A percentile compares a stretch with the other conserved stretches of the same genome.
Conservation (phyloP, 2,113 vertebrate species). For the Ammodytes dubius region DNA sequence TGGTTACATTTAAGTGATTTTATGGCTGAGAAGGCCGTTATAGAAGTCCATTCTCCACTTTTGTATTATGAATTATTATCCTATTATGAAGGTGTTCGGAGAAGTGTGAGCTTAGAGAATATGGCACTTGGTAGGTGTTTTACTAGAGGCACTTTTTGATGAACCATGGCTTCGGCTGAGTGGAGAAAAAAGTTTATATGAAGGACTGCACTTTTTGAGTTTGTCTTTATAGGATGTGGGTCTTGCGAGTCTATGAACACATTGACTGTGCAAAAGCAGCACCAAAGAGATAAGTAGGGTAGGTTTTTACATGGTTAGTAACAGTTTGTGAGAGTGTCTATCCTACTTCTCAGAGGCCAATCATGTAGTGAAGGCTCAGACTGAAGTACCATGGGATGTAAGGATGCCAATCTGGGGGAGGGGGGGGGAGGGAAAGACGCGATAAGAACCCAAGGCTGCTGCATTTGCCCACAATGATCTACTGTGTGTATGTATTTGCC, state of each 20-base stretch:
- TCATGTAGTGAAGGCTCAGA: slow-evolving; percentile 7
- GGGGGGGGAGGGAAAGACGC: slow-evolving; percentile 7
- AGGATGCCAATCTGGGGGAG: slow-evolving; percentile 18
- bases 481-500: not conserved
- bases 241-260: not conserved
- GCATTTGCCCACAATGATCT: slow-evolving; percentile 20
- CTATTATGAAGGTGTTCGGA: slow-evolving; percentile 40
- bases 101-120: slow-evolving; percentile 44
- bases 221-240: slow-evolving; percentile 8
- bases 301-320: not conserved
- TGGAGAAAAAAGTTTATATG: slow-evolving; percentile 54
- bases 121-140: slow-evolving; percentile 45
- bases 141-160: slow-evolving; percentile 66
- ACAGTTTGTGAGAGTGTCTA: slow-evolving; percentile 2
- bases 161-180: slow-evolving; percentile 50
- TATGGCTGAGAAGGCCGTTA: slow-evolving; percentile 6
- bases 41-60: slow-evolving; percentile 23
- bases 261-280: not conserved
- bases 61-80: not conserved
- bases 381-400: slow-evolving; percentile 3
- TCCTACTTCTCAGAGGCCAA: slow-evolving; percentile 30
- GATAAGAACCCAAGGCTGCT: slow-evolving; percentile 31
- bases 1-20: slow-evolving; percentile 9
- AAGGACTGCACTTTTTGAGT: slow-evolving; percentile 46
- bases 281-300: not conserved